phyloP scores from a whole-genome alignment of 2,797 vertebrate genomes.

The Pseudomugil gertrudae region DNA sequence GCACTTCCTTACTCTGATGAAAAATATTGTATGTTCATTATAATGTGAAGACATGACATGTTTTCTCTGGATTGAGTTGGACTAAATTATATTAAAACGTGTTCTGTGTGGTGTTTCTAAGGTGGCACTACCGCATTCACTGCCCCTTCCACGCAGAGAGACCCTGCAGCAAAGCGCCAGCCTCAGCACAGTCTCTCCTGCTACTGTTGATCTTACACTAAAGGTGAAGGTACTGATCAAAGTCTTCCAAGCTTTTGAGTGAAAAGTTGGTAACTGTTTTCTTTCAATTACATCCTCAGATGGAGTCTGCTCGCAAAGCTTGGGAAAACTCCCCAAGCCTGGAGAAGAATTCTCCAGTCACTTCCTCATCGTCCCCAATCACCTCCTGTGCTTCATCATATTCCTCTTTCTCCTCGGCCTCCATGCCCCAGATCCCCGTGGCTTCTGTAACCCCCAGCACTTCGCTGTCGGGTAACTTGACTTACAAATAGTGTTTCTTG shows the following conservation, averaged over 20 bases:
- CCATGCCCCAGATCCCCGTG: constrained; percentile 95
- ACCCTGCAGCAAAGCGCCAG: constrained; percentile 94
- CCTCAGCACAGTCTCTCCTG: constrained; percentile 97
- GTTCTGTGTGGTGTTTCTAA: constrained; percentile 54
- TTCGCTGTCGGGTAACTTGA: constrained; percentile 88
- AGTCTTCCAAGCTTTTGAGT: no score
- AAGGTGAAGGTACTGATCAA: constrained; percentile 82
- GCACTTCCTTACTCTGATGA: neutral
- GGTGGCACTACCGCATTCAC: constrained; percentile 94
- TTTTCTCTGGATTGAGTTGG: neutral
- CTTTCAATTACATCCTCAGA: constrained; percentile 76
- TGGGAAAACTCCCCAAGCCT: constrained; percentile 99
- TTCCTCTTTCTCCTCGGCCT: constrained; percentile 94
- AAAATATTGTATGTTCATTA: neutral
- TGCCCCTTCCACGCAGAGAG: constrained; percentile 95
- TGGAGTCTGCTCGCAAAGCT: constrained; percentile 98
- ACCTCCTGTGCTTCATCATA: constrained; percentile 87
- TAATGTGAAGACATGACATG: neutral
- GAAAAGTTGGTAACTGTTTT: neutral
- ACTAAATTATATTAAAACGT: neutral
- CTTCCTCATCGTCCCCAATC: constrained; percentile 91
- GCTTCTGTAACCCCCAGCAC: constrained; percentile 98
- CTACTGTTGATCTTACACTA: constrained; percentile 96
- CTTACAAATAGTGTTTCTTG: neutral
- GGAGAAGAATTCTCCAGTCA: constrained; percentile 93